A percentile compares a stretch with the other conserved stretches of the same genome.
phyloP scores from a whole-genome alignment of 2,888 invertebrate species.

The Thereva nobilitata region DNA sequence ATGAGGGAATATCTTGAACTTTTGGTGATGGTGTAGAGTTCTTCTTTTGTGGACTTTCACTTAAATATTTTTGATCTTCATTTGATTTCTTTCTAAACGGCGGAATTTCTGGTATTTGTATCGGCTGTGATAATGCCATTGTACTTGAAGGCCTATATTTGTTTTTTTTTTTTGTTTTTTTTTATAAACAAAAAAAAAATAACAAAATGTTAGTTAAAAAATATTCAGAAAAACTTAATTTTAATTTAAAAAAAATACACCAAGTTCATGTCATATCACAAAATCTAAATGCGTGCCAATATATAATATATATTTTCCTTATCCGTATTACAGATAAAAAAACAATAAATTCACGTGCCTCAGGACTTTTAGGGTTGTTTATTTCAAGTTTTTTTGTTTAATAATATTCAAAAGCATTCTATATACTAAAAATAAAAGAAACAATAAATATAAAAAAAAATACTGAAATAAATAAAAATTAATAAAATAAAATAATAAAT shows the following conservation, averaged over 20 bases:
- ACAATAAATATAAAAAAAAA: slow-evolving; percentile 11
- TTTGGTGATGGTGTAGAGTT: slow-evolving; percentile 44
- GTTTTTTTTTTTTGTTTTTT: too few species aligned
- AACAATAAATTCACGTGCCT: slow-evolving; percentile 12
- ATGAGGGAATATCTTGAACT: slow-evolving; percentile 63
- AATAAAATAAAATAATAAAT: slow-evolving; percentile 3
- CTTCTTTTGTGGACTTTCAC: slow-evolving; percentile 39
- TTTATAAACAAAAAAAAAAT: too few species aligned
- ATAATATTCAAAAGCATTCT: slow-evolving; percentile 8
- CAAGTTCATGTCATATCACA: slow-evolving; percentile 12
- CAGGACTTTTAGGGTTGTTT: not conserved
- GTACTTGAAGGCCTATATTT: slow-evolving; percentile 39
- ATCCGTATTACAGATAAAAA: slow-evolving; percentile 36
- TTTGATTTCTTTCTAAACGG: slow-evolving; percentile 57
- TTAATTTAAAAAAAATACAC: slow-evolving; percentile 12
- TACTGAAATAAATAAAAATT: slow-evolving; percentile 1
- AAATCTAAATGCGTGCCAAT: slow-evolving; percentile 35
- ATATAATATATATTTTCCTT: not conserved
- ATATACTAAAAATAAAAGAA: slow-evolving; percentile 8
- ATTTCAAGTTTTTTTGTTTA: slow-evolving; percentile 7
- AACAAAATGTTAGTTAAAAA: too few species aligned
- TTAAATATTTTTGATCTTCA: slow-evolving; percentile 42
- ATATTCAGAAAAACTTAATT: too few species aligned
- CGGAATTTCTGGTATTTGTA: slow-evolving; percentile 59
- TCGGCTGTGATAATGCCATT: slow-evolving; percentile 52